A percentile compares a stretch with the other conserved stretches of the same genome.
These are phyloP conservation scores for Aspidiotus destructor DNA, from an alignment of 2,888 invertebrate species.

Conservation along the genomic window DNA sequence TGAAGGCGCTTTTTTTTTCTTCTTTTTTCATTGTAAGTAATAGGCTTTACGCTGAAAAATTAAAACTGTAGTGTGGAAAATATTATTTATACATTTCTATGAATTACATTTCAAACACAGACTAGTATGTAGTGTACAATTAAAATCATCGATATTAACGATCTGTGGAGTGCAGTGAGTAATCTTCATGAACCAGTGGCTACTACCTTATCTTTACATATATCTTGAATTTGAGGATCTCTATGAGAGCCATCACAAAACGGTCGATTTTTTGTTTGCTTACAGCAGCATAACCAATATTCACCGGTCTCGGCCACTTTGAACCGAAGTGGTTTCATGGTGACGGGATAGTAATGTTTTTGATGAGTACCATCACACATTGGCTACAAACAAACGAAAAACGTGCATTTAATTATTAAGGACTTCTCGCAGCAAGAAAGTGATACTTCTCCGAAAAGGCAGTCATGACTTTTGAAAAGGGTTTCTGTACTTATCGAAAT, in stretches of 20 bases:
- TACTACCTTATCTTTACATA: slow-evolving; percentile 25
- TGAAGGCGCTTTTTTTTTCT: too few relatives aligned
- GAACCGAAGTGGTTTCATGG: slow-evolving; percentile 68
- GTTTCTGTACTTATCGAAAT: too few relatives aligned
- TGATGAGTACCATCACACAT: slow-evolving; percentile 86
- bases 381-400: slow-evolving; percentile 52
- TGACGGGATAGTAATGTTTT: slow-evolving; percentile 62
- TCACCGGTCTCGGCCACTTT: slow-evolving; percentile 76
- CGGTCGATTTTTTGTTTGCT: slow-evolving; percentile 84
- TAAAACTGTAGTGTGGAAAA: not conserved
- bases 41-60: too few relatives aligned
- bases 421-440: not conserved
- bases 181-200: slow-evolving; percentile 7
- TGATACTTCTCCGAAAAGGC: not conserved
- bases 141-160: slow-evolving; percentile 3
- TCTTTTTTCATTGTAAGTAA: too few relatives aligned
- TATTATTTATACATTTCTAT: slow-evolving; percentile 25
- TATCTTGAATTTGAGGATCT: slow-evolving; percentile 52
- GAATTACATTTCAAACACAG: slow-evolving; percentile 15
- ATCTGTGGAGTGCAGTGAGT: too few relatives aligned
- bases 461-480: too few relatives aligned
- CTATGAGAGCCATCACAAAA: slow-evolving; percentile 96
- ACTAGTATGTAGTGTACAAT: slow-evolving; percentile 20
- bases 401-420: not conserved
- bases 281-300: slow-evolving; percentile 97